phyloP scores from a whole-genome alignment of 2,113 vertebrate species.

The Xiphophorus hellerii region DNA sequence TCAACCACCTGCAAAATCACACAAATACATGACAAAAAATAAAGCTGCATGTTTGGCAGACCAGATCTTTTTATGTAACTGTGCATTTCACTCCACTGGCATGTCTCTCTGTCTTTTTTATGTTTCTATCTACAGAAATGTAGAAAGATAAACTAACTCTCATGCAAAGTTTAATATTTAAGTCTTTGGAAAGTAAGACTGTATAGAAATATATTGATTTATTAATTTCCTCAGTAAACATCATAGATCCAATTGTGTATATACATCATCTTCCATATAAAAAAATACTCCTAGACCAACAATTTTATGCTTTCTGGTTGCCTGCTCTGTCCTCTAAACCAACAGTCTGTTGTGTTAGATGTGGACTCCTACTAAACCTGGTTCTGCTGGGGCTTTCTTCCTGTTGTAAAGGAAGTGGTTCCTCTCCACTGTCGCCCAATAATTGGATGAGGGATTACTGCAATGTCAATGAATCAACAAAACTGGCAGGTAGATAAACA shows the following conservation, averaged over 20 bases:
- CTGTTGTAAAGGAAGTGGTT: background rate
- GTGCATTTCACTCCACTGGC: slow-evolving; percentile 31
- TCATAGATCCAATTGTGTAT: too few relatives aligned
- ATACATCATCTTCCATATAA: background rate
- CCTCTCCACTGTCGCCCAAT: background rate
- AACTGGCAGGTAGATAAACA: too few relatives aligned
- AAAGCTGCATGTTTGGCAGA: slow-evolving; percentile 47
- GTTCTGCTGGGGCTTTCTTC: too few relatives aligned
- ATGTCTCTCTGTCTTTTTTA: slow-evolving; percentile 30
- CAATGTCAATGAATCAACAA: too few relatives aligned
- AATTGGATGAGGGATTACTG: background rate
- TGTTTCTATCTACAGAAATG: background rate
- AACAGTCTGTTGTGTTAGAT: too few relatives aligned
- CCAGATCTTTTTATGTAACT: slow-evolving; percentile 57
- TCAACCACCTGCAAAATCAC: slow-evolving; percentile 24
- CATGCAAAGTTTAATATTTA: too few relatives aligned
- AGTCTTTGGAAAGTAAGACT: too few relatives aligned
- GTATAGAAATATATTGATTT: background rate
- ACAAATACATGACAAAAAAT: background rate
- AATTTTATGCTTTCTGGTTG: too few relatives aligned
- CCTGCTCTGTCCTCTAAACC: too few relatives aligned
- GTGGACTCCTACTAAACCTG: too few relatives aligned
- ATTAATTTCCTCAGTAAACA: background rate
- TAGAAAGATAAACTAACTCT: background rate
- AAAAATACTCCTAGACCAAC: background rate